Conservation (phyloP, 1,140 invertebrate genomes). For the Drosophila micromelanica region DNA sequence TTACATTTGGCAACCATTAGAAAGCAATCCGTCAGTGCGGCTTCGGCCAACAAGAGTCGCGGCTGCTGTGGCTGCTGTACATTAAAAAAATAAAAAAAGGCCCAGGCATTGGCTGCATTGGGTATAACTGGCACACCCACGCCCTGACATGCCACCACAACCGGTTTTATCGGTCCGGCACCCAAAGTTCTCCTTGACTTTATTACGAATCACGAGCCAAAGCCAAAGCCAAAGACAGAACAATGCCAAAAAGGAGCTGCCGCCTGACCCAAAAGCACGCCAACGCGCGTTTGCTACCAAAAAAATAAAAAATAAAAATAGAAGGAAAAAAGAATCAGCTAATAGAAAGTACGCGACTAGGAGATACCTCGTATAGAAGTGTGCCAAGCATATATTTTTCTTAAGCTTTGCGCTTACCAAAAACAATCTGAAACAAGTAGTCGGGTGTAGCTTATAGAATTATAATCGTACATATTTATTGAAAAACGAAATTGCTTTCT, state of each 20-base stretch:
- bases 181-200: conserved; percentile 78
- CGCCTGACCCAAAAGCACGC: conserved; percentile 71
- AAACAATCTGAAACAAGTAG: no score
- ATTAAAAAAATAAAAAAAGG: conserved; percentile 11
- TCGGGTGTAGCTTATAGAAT: no score
- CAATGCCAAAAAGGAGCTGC: conserved; percentile 75
- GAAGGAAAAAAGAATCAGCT: background rate
- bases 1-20: conserved; percentile 72
- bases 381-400: no score
- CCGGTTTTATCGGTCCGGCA: conserved; percentile 46
- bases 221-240: conserved; percentile 62
- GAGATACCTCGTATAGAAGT: background rate
- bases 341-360: background rate
- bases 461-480: no score
- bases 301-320: no score
- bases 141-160: conserved; percentile 39
- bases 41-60: conserved; percentile 73
- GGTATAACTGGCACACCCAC: conserved; percentile 28
- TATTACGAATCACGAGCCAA: conserved; percentile 75
- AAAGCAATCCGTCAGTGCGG: conserved; percentile 79
- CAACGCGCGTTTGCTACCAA: conserved; percentile 45
- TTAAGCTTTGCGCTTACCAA: no score
- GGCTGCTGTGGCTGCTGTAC: conserved; percentile 27
- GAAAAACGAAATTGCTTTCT: no score
- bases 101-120: conserved; percentile 41